These are phyloP conservation scores for Oasisia sp. DNA, from an alignment of 2,888 invertebrate species.

Conservation along the genomic window DNA sequence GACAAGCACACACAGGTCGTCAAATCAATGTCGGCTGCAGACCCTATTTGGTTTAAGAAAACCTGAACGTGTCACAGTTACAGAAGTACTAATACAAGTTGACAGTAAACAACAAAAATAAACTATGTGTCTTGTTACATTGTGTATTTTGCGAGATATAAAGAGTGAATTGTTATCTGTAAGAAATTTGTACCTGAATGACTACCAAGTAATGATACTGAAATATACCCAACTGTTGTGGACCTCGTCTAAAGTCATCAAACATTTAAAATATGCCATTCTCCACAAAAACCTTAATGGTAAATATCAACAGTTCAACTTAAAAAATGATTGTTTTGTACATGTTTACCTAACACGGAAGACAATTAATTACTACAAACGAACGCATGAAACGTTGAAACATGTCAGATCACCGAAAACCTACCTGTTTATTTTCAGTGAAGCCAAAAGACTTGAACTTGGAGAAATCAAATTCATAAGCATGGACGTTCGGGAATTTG, in stretches of 20 bases:
- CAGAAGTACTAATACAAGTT: too few relatives aligned
- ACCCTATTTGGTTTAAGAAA: neutral
- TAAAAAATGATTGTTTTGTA: neutral
- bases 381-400: neutral
- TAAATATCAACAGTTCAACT: neutral
- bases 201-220: neutral
- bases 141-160: too few relatives aligned
- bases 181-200: neutral
- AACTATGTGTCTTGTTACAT: too few relatives aligned
- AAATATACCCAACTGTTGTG: neutral
- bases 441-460: slow-evolving; percentile 72
- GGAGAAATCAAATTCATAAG: slow-evolving; percentile 79
- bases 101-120: too few relatives aligned
- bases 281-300: neutral
- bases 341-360: neutral
- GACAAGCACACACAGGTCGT: neutral
- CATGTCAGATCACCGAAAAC: neutral
- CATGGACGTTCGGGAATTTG: slow-evolving; percentile 85
- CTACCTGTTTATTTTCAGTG: slow-evolving; percentile 26
- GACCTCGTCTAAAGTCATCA: neutral
- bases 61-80: neutral
- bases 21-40: neutral
- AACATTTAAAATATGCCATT: neutral
- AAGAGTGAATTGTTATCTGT: neutral
- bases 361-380: too few relatives aligned